These are phyloP conservation scores for Malthinus flaveolus DNA, from an alignment of 2,888 invertebrate species.

Conservation along the genomic window DNA sequence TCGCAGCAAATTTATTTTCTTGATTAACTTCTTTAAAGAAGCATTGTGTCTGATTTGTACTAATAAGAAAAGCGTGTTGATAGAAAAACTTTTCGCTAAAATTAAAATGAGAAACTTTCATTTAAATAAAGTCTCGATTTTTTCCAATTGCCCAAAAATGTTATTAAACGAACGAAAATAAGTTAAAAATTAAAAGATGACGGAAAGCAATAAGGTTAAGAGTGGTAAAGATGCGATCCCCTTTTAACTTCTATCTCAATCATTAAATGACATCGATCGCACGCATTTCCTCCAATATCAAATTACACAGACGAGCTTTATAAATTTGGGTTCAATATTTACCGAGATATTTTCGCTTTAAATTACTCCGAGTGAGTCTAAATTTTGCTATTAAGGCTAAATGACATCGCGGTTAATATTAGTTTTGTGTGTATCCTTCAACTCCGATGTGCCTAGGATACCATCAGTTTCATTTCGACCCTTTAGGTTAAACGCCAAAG, in stretches of 20 bases:
- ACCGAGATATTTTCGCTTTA: constrained; percentile 29
- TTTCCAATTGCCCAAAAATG: neutral
- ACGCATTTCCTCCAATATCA: constrained; percentile 31
- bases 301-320: constrained; percentile 31
- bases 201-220: constrained; percentile 16
- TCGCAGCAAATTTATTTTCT: constrained; percentile 47
- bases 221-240: constrained; percentile 12
- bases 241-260: constrained; percentile 27
- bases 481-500: constrained; percentile 18
- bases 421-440: constrained; percentile 21
- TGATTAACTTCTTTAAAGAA: constrained; percentile 44
- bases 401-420: constrained; percentile 25
- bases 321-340: constrained; percentile 31
- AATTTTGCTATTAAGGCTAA: constrained; percentile 24
- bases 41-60: constrained; percentile 27
- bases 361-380: constrained; percentile 28
- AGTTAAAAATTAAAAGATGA: constrained; percentile 22
- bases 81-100: constrained; percentile 10
- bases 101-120: constrained; percentile 10
- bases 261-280: constrained; percentile 32
- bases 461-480: constrained; percentile 23
- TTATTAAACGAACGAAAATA: constrained; percentile 18
- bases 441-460: constrained; percentile 13
- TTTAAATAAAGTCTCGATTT: neutral
- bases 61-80: constrained; percentile 16